Conservation (phyloP, 2,113 vertebrate genomes). For the Passer montanus region DNA sequence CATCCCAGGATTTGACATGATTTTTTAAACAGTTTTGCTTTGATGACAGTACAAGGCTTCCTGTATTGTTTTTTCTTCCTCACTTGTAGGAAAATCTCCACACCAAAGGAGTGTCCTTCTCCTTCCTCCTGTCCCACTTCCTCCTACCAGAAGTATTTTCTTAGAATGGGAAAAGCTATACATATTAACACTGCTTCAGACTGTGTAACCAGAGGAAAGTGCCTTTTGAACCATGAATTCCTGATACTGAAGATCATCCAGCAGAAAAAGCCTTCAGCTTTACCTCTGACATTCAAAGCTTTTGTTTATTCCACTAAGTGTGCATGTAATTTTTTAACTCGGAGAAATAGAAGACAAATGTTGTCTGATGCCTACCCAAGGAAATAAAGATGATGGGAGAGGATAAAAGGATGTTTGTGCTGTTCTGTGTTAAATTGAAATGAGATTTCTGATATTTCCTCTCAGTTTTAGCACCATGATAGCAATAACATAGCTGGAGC, state of each 20-base stretch:
- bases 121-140: background rate
- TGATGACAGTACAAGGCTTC: background rate
- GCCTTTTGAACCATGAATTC: slow-evolving; percentile 52
- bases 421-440: background rate
- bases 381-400: background rate
- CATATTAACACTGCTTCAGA: background rate
- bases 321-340: background rate
- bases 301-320: background rate
- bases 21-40: background rate
- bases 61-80: background rate
- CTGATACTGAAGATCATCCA: background rate
- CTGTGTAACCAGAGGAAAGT: slow-evolving; percentile 31
- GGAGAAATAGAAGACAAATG: background rate
- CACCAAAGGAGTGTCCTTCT: background rate
- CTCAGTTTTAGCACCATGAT: background rate
- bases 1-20: background rate
- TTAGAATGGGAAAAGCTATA: background rate
- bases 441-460: background rate
- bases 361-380: background rate
- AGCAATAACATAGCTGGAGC: background rate
- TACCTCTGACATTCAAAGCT: slow-evolving; percentile 56
- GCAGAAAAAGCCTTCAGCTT: slow-evolving; percentile 16
- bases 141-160: background rate
- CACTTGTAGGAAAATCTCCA: background rate
- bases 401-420: background rate